Base-by-base conservation (phyloP, 2,888 invertebrate species). In the Ephialtes manifestator region DNA sequence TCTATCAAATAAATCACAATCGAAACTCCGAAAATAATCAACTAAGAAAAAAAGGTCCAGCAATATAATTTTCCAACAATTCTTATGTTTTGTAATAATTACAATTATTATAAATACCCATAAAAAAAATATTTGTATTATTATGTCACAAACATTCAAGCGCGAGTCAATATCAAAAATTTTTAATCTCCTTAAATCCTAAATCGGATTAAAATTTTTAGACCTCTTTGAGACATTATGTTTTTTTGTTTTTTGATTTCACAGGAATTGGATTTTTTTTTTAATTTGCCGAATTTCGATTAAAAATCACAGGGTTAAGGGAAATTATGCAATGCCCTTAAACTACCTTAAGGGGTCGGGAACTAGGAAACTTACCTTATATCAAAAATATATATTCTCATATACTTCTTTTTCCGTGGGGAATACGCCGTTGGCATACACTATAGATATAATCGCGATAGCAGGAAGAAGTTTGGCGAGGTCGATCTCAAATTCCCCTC, bases 321-420 rank as follows among this genome's bases (percentile, higher is more conserved):
- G n/a, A 13, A 63, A 31, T 65, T 39, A 39, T 65, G 39, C 35
- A 65, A 65, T 65, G 63, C 63, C 63, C 63, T 65, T 35, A 65
- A 65, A 65, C 63, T 65, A 65, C 63, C 71, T 63, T 75, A 75
- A 63, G 60, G 74, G 74, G 74, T 75, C 74, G 60, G 74, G 31
- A 75, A 75, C 18, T 75, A 63, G 48, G 74, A 75, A 63, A 75
- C 74, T 75, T 75, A 75, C 74, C 74, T 75, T 75, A 75, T 28
- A n/a, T 68, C 70, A 39, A 71, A 65, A 48, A 68, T 72, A 51
- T 70, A 70, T 78, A 74, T 78, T 78, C 78, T 78, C 83, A 79
- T 74, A 83, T 78, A 83, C 83, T 72, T 83, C 60, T 74, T 83
- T 78, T 83, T 81, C 83, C 83, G 83, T 83, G 83, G 83, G 78